Evolutionary conservation across 2,888 invertebrate genomes (phyloP).

Genomic region (Leptarthrus brevirostris): DNA sequence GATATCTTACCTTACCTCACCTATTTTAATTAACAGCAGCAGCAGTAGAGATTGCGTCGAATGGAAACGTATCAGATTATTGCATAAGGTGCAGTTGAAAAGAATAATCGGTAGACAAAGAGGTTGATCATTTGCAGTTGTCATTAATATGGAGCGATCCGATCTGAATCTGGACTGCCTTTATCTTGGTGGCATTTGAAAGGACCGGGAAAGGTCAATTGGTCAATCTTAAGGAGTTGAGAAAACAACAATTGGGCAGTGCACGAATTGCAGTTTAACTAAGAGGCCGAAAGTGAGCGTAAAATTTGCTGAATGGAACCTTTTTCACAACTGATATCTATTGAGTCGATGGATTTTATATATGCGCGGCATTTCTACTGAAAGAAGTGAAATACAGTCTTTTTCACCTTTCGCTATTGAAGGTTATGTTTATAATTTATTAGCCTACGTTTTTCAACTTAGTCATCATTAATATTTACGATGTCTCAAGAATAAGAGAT

Average conservation of each 20-base stretch:
- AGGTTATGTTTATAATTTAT: too few species aligned
- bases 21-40: conserved; percentile 29
- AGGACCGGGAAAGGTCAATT: background rate
- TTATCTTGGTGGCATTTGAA: background rate
- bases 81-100: conserved; percentile 23
- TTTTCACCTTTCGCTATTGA: too few species aligned
- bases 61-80: conserved; percentile 6
- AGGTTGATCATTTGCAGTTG: conserved; percentile 12
- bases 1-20: conserved; percentile 27
- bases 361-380: background rate
- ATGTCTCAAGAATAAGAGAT: too few species aligned
- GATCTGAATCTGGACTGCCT: conserved; percentile 11
- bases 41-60: background rate
- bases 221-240: background rate
- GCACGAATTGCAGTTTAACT: background rate
- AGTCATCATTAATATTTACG: too few species aligned
- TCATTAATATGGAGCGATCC: conserved; percentile 19
- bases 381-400: background rate
- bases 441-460: too few species aligned
- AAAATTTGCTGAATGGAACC: background rate
- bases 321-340: background rate
- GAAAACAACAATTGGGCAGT: background rate
- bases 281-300: background rate
- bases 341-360: background rate
- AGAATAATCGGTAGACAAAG: conserved; percentile 27